phyloP scores from a whole-genome alignment of 1,140 invertebrate species.

The Andricus grossulariae region DNA sequence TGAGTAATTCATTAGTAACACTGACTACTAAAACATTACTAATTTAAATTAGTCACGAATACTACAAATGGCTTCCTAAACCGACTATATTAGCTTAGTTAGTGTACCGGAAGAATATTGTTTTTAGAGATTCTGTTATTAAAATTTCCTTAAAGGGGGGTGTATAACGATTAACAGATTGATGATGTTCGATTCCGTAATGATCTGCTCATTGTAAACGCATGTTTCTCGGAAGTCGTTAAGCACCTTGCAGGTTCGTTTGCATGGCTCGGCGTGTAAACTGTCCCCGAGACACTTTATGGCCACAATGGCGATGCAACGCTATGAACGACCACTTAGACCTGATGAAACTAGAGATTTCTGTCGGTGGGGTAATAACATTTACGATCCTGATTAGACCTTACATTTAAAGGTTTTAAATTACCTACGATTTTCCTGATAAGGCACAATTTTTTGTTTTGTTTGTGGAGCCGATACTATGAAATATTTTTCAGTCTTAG shows the following conservation, averaged over 20 bases:
- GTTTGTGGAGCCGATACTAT: background rate
- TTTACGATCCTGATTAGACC: conserved; percentile 24
- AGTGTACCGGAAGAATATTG: too few species aligned
- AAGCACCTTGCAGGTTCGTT: conserved; percentile 1
- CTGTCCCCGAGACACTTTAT: conserved; percentile 22
- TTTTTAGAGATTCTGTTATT: too few species aligned
- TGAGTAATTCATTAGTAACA: too few species aligned
- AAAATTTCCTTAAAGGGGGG: background rate
- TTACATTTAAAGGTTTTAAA: conserved; percentile 9
- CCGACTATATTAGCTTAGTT: too few species aligned
- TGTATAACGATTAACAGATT: background rate
- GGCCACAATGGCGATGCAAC: conserved; percentile 24
- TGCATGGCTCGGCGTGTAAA: conserved; percentile 18
- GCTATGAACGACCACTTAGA: conserved; percentile 24
- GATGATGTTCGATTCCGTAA: conserved; percentile 21
- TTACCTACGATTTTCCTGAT: conserved; percentile 16
- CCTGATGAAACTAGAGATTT: conserved; percentile 28
- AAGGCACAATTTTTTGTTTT: background rate
- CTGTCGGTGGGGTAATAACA: conserved; percentile 21
- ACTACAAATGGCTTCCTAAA: too few species aligned
- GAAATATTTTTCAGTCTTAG: too few species aligned
- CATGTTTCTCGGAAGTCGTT: conserved; percentile 20
- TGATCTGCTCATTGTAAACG: conserved; percentile 24
- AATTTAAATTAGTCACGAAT: too few species aligned
- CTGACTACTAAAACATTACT: too few species aligned